These are phyloP conservation scores for Trachelus tabidus DNA, from an alignment of 2,888 invertebrate genomes.

Conservation along the genomic window DNA sequence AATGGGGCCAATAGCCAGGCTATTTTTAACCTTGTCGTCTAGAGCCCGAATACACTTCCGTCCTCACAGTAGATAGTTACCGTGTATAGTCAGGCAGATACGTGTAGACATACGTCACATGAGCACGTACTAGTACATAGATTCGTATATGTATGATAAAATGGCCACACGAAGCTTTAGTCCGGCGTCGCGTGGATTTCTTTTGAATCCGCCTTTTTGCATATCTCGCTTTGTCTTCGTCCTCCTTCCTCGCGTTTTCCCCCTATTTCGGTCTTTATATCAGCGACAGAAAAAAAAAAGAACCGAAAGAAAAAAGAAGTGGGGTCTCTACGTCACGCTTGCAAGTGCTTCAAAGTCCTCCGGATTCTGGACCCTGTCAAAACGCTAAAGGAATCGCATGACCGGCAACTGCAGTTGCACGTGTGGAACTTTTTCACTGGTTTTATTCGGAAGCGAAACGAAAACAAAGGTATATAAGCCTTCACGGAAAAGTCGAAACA, in stretches of 20 bases:
- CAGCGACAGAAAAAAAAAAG: neutral
- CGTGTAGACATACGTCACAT: neutral
- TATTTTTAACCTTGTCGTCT: neutral
- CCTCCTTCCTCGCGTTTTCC: neutral
- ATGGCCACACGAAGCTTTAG: neutral
- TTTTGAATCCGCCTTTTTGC: neutral
- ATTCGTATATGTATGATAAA: neutral
- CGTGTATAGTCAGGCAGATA: neutral
- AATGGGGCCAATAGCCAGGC: neutral
- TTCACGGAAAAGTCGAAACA: neutral
- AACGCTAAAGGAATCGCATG: too few relatives aligned
- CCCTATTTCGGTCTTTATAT: neutral
- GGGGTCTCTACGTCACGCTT: too few relatives aligned
- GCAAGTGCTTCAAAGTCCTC: too few relatives aligned
- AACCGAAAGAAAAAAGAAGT: too few relatives aligned
- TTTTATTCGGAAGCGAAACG: neutral
- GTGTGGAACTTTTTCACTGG: too few relatives aligned
- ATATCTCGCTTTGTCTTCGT: neutral
- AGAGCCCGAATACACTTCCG: neutral
- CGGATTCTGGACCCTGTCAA: too few relatives aligned
- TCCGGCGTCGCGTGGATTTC: neutral
- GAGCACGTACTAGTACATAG: neutral
- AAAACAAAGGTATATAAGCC: neutral
- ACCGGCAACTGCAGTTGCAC: too few relatives aligned
- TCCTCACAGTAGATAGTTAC: neutral